Conservation (phyloP, 1,140 invertebrate genomes). For the Choristoneura fumiferana region DNA sequence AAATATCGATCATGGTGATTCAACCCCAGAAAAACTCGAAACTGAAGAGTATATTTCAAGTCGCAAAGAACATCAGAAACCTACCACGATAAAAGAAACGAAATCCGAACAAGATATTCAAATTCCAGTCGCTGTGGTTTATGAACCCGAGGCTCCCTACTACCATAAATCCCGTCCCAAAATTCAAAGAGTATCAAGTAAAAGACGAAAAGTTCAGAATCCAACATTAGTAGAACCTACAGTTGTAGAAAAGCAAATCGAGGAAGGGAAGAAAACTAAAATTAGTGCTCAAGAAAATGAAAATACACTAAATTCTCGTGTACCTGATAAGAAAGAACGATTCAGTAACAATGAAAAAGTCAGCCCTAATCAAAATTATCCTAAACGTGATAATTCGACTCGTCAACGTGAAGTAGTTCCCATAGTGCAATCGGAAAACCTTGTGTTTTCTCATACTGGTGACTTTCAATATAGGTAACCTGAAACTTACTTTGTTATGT, state of each 20-base stretch:
- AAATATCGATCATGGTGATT: no score
- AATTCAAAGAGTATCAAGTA: not conserved
- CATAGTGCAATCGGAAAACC: slow-evolving; percentile 58
- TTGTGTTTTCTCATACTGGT: slow-evolving; percentile 57
- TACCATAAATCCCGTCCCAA: not conserved
- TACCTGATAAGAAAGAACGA: not conserved
- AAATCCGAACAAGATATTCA: slow-evolving; percentile 1
- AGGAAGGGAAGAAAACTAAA: not conserved
- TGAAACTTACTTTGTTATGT: no score
- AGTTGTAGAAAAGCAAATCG: no score
- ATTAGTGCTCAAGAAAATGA: not conserved
- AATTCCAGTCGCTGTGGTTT: slow-evolving; percentile 36
- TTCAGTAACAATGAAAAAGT: not conserved
- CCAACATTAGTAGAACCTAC: not conserved
- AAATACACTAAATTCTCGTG: not conserved
- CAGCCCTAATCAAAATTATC: not conserved
- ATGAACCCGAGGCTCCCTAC: slow-evolving; percentile 23
- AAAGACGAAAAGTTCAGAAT: not conserved
- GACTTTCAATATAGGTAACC: slow-evolving; percentile 69
- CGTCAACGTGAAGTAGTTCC: slow-evolving; percentile 46
- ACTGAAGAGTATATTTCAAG: no score
- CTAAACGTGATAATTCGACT: not conserved
- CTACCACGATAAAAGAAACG: no score
- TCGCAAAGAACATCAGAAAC: no score
- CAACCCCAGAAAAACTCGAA: no score